Percentiles rank a stretch among this genome's conserved stretches.
Evolutionary conservation across 2,888 invertebrate genomes (phyloP).

Genomic region (Clivina fossor): DNA sequence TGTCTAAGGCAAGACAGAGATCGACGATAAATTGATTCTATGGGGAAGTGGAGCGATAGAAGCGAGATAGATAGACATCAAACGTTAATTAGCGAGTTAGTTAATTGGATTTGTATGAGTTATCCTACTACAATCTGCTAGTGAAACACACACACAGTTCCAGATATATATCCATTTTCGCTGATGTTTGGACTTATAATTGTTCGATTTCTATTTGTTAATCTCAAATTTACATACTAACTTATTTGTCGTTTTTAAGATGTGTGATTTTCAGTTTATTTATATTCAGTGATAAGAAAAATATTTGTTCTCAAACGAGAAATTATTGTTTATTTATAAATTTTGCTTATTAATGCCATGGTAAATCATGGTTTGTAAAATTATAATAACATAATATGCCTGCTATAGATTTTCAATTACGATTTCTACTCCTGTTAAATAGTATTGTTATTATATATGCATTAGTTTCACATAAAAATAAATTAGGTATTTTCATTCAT

Average conservation of each 20-base stretch:
- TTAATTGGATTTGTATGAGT: slow-evolving; percentile 4
- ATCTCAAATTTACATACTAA: background rate
- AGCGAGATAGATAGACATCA: background rate
- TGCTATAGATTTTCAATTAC: no score
- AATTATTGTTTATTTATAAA: background rate
- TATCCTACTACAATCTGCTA: background rate
- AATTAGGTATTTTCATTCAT: no score
- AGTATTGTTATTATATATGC: no score
- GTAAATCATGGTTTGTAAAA: background rate
- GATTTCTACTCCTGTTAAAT: no score
- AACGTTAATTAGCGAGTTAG: background rate
- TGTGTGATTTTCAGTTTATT: background rate
- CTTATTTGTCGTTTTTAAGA: background rate
- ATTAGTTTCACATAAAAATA: no score
- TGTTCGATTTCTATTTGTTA: no score
- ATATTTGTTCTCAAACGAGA: background rate
- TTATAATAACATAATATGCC: no score
- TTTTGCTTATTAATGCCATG: background rate
- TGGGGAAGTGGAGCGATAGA: background rate
- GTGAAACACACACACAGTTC: background rate
- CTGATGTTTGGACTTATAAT: no score
- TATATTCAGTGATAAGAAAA: background rate
- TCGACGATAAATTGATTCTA: no score
- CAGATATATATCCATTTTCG: background rate
- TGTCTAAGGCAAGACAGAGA: no score